Evolutionary conservation across 1,140 invertebrate genomes (phyloP), one percentile per base, ranked within the genome.

Genomic region (Eciton burchellii): DNA sequence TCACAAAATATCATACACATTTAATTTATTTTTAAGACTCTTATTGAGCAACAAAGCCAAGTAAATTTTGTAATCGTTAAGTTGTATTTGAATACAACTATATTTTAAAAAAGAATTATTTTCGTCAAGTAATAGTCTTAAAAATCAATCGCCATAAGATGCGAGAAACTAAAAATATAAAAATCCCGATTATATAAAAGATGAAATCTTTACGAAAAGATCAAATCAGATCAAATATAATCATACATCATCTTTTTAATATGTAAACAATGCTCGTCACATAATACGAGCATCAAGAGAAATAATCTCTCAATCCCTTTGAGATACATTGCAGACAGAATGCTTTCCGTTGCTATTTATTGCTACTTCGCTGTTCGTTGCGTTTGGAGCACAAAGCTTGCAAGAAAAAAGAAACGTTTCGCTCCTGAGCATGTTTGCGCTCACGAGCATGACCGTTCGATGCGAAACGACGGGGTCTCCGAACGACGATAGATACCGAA

Each of bases 371-470:
- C 12, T 21, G 0, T 74, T 45, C 35, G 49, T 8, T 47, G n/a
- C 19, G 4, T 49, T 49, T 5, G 21, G 2, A 65, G 16, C 14
- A 49, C 63, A 54, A 45, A 8, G 8, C 29, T 12, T 14, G 24
- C 16, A 35, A 57, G 43, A 21, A 56, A 54, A 43, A 41, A 56
- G 21, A 66, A 41, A 54, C 8, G 16, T 45, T 12, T 47, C 41
- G 47, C 52, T 70, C n/a, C 9, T 12, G 49, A 16, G 49, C 49
- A 8, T 56, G 35, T 68, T 79, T 70, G 35, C 74, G n/a, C n/a
- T n/a, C n/a, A 68, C 26, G 74, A 79, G 62, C 74, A 12, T 79
- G 74, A 79, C 74, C 74, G 52, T 43, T 43, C 29, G 47, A 77
- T 49, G 60, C 45, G 47, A 41, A 45, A 60, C 62, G 62, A 14